Base-by-base conservation (phyloP, 1,140 invertebrate species). In the Laupala kohalensis region DNA sequence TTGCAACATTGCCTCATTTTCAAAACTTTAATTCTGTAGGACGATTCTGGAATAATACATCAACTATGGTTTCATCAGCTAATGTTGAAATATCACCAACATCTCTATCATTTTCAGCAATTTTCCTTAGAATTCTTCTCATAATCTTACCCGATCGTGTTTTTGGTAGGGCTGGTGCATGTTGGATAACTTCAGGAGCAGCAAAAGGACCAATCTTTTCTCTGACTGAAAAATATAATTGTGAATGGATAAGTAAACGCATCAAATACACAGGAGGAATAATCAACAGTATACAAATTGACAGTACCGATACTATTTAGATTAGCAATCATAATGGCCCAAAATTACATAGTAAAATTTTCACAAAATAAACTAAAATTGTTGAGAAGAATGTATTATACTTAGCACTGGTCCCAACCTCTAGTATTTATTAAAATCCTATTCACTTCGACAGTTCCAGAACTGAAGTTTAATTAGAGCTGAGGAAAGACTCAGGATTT, bases 111-210 rank as follows among this genome's bases (percentile, higher is more conserved):
- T 92, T 92, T 0, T 91, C 82, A 0, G 97, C 96, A 13, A 99
- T 90, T 84, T 98, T 98, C 67, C 96, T 84, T 28, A 99, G 81
- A 69, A 99, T 90, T 74, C 97, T 84, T 64, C 97, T 86, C 94
- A 99, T 98, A 65, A 99, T 98, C 83, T 99, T 99, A 4, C 97
- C 97, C 2, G 96, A 98, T 62, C 97, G 86, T 0, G 97, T 99
- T 82, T 99, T 99, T 0, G 97, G 97, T 69, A 99, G 82, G 2
- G 88, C 90, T 5, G 94, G 93, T 3, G 95, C 95, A 77, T 92
- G 86, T 76, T 98, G 96, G 64, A 99, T 90, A 5, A 92, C 88
- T 77, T 99, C 97, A 0, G 97, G 97, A 78, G 92, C 88, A 4
- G 97, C 97, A 82, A 99, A 98, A 2, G 96, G 92, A 13, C 97